Evolutionary conservation across 2,797 vertebrate genomes (phyloP).

Genomic region (Macropodus opercularis): DNA sequence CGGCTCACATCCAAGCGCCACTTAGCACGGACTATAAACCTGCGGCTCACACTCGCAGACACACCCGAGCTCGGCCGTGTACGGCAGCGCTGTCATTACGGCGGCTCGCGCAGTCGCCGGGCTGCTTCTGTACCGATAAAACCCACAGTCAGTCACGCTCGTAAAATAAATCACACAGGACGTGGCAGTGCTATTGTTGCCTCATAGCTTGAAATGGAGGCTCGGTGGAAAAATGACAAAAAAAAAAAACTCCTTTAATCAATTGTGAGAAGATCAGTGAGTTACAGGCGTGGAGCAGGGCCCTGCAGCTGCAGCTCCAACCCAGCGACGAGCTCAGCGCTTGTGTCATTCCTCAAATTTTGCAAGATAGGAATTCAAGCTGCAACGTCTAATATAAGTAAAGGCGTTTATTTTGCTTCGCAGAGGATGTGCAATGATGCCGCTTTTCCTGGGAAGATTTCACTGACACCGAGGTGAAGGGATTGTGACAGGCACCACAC

Average conservation of each 20-base stretch:
- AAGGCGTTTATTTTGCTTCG: conserved; percentile 27
- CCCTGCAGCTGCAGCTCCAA: conserved; percentile 24
- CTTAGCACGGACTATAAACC: conserved; percentile 66
- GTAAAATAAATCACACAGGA: conserved; percentile 45
- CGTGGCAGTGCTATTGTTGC: conserved; percentile 42
- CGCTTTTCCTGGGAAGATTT: conserved; percentile 51
- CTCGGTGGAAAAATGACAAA: conserved; percentile 7
- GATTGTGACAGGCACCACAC: conserved; percentile 45
- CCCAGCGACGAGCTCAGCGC: conserved; percentile 34
- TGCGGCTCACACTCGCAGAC: conserved; percentile 32
- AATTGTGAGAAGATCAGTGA: conserved; percentile 38
- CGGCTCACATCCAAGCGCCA: conserved; percentile 63
- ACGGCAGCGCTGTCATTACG: conserved; percentile 43
- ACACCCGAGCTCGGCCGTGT: conserved; percentile 28
- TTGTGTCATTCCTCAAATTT: conserved; percentile 49
- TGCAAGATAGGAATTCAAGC: conserved; percentile 43
- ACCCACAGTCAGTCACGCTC: conserved; percentile 23
- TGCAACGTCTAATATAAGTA: conserved; percentile 40
- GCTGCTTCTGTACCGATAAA: conserved; percentile 46
- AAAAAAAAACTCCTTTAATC: conserved; percentile 41
- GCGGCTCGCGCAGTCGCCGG: conserved; percentile 34
- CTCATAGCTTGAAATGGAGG: conserved; percentile 3
- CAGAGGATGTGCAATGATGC: conserved; percentile 46
- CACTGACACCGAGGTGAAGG: conserved; percentile 46
- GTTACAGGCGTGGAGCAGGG: conserved; percentile 16